Percentiles rank a stretch among this genome's conserved stretches.
Conservation (phyloP, 2,113 vertebrate species). For the Bucco capensis region DNA sequence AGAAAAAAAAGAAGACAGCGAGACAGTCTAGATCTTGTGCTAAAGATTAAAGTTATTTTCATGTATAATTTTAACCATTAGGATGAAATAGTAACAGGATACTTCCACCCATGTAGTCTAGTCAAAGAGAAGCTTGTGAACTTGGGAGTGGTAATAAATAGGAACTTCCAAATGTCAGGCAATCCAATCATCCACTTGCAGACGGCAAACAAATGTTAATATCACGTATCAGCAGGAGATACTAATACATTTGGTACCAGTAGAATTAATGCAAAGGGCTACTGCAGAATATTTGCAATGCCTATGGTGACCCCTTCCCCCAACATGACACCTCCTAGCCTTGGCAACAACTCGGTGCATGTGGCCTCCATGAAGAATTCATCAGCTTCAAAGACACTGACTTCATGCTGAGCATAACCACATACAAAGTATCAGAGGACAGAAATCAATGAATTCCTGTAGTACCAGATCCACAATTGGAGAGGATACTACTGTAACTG, state of each 20-base stretch:
- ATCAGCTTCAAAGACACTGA: conserved; percentile 48
- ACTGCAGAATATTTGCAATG: conserved; percentile 25
- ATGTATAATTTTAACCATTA: background rate
- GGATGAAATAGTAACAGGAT: conserved; percentile 22
- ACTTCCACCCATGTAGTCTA: background rate
- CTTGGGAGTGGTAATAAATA: conserved; percentile 41
- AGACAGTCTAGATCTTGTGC: background rate
- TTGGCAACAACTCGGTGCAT: background rate
- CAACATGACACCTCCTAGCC: background rate
- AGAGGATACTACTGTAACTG: background rate
- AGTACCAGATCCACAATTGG: background rate
- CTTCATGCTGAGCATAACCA: conserved; percentile 7
- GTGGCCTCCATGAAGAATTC: conserved; percentile 22
- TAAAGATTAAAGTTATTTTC: background rate
- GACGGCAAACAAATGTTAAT: background rate
- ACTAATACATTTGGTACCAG: background rate
- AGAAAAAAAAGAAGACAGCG: background rate
- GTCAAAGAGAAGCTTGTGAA: conserved; percentile 30
- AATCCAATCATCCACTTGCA: conserved; percentile 49
- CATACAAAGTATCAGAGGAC: conserved; percentile 39
- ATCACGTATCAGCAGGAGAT: conserved; percentile 42
- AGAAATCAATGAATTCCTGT: conserved; percentile 49
- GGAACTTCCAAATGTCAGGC: conserved; percentile 59
- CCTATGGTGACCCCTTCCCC: background rate
- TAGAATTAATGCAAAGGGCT: conserved; percentile 13